Percentiles rank a stretch among this genome's conserved stretches.
phyloP scores from a whole-genome alignment of 2,797 vertebrate species.

The Sylvia borin region DNA sequence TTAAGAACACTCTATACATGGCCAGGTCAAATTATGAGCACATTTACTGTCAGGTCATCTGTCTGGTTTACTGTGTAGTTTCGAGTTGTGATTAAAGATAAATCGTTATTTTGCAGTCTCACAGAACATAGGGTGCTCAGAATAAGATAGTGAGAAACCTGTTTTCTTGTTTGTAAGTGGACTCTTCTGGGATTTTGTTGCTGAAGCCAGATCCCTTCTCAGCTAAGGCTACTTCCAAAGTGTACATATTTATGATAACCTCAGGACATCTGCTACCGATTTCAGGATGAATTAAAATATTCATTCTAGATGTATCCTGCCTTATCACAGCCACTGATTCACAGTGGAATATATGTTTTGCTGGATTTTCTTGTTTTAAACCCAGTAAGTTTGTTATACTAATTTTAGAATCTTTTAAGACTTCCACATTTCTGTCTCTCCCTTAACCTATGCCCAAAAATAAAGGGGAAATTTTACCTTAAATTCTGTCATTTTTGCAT shows the following conservation, averaged over 20 bases:
- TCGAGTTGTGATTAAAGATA: neutral
- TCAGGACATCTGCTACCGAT: conserved; percentile 52
- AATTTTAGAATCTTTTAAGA: neutral
- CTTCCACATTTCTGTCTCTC: neutral
- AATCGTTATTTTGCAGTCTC: neutral
- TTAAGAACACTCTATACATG: fast-evolving
- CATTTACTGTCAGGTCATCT: neutral
- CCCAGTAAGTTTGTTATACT: neutral
- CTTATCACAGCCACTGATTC: conserved; percentile 31
- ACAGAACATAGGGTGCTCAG: neutral
- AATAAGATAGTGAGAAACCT: neutral
- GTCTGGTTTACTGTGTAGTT: neutral
- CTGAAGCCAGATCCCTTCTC: neutral
- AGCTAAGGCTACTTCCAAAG: conserved; percentile 32
- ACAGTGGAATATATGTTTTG: neutral
- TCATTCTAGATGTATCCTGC: conserved; percentile 27
- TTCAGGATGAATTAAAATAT: conserved; percentile 51
- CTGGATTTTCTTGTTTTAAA: conserved; percentile 32
- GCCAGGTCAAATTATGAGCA: neutral
- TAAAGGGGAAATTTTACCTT: neutral
- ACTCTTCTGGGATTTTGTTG: neutral
- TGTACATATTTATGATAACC: conserved; percentile 69
- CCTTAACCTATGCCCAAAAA: neutral
- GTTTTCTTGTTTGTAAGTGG: neutral
- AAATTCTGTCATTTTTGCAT: neutral